Evolutionary conservation across 2,888 invertebrate species (phyloP), one percentile per base, ranked within the genome.

Genomic region (Xestia sexstrigata): DNA sequence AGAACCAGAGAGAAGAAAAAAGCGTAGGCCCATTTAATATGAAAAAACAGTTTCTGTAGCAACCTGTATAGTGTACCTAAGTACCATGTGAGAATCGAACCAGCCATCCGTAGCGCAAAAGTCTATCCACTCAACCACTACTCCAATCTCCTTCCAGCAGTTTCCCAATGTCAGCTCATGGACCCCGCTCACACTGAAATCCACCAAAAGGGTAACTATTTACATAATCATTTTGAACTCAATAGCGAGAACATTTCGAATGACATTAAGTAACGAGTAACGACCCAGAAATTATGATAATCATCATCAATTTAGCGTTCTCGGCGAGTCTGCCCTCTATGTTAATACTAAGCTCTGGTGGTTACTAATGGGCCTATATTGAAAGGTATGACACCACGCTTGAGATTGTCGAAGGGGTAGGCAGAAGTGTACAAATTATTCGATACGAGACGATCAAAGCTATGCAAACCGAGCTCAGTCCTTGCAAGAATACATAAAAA

Each of bases 221-320:
- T 85, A 77, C 88, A 88, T 88, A 81, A 88, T 85, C 70, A 87
- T 83, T 83, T 82, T 76, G 82, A 81, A 82, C 78, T 69, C 68
- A 75, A 87, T 88, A 88, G 85, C 82, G 71, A 75, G 77, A 69
- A 66, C 79, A 75, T 88, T 79, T 87, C 85, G 76, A 63, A 78
- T 78, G 69, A 67, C 83, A 82, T 76, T 79, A 79, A 65, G 62
- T 84, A 86, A 87, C 83, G 89, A 62, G 62, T 84, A 86, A 87
- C 83, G 89, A 85, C 66, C 68, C 79, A 76, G 87, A 81, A 83
- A 85, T 84, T 84, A 82, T 79, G 71, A 79, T 77, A 83, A 87
- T 87, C 77, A 81, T 70, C 58, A 83, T 81, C 76, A 87, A 83
- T 79, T 39, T 11, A 39, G 9, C 58, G 30, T 62, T 20, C 73